A percentile compares a stretch with the other conserved stretches of the same genome.
Conservation (phyloP, 2,797 vertebrate species). For the Hydrophis major region DNA sequence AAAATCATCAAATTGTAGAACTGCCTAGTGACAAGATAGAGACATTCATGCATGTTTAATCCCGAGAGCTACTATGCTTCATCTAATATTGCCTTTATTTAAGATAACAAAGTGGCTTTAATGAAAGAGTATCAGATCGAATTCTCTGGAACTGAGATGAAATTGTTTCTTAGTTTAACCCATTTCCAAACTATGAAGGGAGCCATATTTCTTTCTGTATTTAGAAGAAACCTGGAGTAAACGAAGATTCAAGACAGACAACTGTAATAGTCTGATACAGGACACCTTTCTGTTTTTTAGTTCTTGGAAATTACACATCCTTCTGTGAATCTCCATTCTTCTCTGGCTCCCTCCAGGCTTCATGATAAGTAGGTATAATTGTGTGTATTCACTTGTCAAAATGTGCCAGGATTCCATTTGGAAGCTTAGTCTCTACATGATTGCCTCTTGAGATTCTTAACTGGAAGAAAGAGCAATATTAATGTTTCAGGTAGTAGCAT, state of each 20-base stretch:
- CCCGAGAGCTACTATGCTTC: conserved; percentile 38
- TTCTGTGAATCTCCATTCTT: not conserved
- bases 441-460: not conserved
- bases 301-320: not conserved
- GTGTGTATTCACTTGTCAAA: not conserved
- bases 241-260: not conserved
- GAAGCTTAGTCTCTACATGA: not conserved
- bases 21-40: conserved; percentile 11
- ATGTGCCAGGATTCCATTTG: not conserved
- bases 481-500: not conserved
- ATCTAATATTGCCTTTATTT: not conserved
- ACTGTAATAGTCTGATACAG: not conserved
- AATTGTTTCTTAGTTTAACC: not conserved
- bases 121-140: conserved; percentile 34
- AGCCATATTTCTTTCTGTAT: not conserved
- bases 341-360: not conserved
- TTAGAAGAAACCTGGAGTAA: not conserved
- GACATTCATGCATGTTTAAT: conserved; percentile 23
- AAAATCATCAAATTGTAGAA: not conserved
- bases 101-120: conserved; percentile 22
- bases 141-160: conserved; percentile 36
- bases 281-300: not conserved
- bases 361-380: not conserved
- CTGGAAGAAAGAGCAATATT: not conserved
- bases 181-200: not conserved